These are phyloP conservation scores for Macroglossus sobrinus DNA, from an alignment of 2,113 vertebrate species.

Conservation along the genomic window DNA sequence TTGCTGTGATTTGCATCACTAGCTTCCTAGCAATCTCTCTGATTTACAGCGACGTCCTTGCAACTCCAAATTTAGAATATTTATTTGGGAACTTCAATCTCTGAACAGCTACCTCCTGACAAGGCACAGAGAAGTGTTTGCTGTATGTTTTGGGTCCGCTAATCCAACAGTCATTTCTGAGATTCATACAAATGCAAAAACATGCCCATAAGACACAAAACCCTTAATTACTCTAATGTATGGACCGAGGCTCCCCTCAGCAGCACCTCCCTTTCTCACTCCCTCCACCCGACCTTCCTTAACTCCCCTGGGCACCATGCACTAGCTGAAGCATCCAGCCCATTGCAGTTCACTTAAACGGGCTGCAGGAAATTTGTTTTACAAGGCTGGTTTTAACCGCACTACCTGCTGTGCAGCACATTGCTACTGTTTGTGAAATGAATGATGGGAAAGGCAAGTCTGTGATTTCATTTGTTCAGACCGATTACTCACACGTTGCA, in stretches of 20 bases:
- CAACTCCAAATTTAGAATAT: slow-evolving; percentile 41
- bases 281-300: slow-evolving; percentile 65
- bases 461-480: slow-evolving; percentile 98
- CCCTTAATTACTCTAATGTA: slow-evolving; percentile 86
- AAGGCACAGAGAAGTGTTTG: slow-evolving; percentile 28
- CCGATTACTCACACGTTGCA: slow-evolving; percentile 88
- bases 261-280: slow-evolving; percentile 46
- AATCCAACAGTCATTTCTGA: slow-evolving; percentile 77
- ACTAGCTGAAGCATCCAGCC: slow-evolving; percentile 68
- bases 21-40: slow-evolving; percentile 36
- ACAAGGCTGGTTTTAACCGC: slow-evolving; percentile 91
- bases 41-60: slow-evolving; percentile 9
- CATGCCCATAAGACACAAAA: slow-evolving; percentile 82
- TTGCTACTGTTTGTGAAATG: slow-evolving; percentile 88
- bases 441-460: slow-evolving; percentile 89
- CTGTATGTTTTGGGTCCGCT: slow-evolving; percentile 78
- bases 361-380: slow-evolving; percentile 91
- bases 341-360: slow-evolving; percentile 76
- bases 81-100: slow-evolving; percentile 55
- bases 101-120: slow-evolving; percentile 49
- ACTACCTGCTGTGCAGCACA: slow-evolving; percentile 91
- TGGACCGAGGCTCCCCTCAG: slow-evolving; percentile 61
- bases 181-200: slow-evolving; percentile 82
- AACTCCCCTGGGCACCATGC: slow-evolving; percentile 73
- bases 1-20: neutral